These are phyloP conservation scores for Propithecus coquereli DNA, from an alignment of 2,113 vertebrate species.

Conservation along the genomic window DNA sequence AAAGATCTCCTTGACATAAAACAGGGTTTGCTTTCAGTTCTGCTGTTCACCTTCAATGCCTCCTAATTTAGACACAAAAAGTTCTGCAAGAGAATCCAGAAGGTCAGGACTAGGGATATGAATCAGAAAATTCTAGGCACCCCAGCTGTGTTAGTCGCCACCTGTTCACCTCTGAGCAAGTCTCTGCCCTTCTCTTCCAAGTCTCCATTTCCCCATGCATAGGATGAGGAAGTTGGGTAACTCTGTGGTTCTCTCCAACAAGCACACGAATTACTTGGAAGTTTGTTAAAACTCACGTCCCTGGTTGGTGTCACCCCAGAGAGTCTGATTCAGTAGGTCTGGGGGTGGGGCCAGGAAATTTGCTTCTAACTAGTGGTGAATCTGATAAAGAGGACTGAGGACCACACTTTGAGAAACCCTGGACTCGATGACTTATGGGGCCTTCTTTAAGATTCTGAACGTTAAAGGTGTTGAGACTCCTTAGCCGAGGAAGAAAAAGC, in stretches of 20 bases:
- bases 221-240: neutral
- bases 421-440: neutral
- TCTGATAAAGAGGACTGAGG: neutral
- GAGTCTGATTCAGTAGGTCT: neutral
- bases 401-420: neutral
- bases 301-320: too few relatives aligned
- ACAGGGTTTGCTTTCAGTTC: neutral
- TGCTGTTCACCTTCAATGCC: neutral
- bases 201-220: neutral
- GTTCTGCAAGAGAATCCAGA: neutral
- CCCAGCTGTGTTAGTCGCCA: neutral
- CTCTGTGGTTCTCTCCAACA: accelerated
- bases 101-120: neutral
- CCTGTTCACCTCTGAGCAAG: neutral
- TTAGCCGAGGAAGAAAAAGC: neutral
- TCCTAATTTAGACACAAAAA: neutral
- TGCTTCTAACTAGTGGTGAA: neutral
- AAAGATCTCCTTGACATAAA: neutral
- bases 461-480: neutral
- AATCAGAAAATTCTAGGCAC: neutral
- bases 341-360: neutral
- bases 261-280: neutral
- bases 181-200: neutral
- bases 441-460: neutral
- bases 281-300: neutral